Percentiles rank a stretch among this genome's conserved stretches.
Conservation (phyloP, 2,797 vertebrate genomes). For the Thamnophis elegans region DNA sequence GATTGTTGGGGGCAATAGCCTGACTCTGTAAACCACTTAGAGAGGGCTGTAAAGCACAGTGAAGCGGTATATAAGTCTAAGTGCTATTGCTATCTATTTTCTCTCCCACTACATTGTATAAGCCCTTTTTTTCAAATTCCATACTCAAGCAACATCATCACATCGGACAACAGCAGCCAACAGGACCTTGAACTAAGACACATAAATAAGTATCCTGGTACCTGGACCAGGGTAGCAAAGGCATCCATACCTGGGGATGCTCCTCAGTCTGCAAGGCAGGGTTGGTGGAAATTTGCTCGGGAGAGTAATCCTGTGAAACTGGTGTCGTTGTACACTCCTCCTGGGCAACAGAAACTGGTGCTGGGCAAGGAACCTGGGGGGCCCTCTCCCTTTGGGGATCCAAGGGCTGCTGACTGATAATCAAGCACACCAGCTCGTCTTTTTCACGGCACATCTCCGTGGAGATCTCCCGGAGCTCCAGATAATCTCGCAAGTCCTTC, state of each 20-base stretch:
- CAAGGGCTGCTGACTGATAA: conserved; percentile 82
- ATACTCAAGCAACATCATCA: background rate
- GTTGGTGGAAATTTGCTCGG: conserved; percentile 42
- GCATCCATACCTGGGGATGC: conserved; percentile 74
- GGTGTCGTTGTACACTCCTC: conserved; percentile 61
- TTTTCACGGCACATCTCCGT: conserved; percentile 93
- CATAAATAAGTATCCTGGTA: background rate
- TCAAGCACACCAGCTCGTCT: conserved; percentile 91
- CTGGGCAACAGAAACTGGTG: conserved; percentile 58
- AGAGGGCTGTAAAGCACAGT: too few relatives aligned
- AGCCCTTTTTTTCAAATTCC: background rate
- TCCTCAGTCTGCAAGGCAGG: conserved; percentile 66
- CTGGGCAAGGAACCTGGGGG: conserved; percentile 34
- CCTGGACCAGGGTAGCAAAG: background rate
- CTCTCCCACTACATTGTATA: background rate
- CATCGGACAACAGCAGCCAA: background rate
- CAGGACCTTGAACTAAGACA: background rate
- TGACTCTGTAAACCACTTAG: too few relatives aligned
- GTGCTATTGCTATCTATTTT: background rate
- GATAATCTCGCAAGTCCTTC: conserved; percentile 93
- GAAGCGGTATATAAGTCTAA: too few relatives aligned
- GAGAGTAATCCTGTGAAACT: conserved; percentile 58
- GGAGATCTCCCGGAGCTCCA: conserved; percentile 87
- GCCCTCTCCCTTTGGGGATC: conserved; percentile 61
- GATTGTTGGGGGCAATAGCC: too few relatives aligned